These are phyloP conservation scores for Enteromius viviparus DNA, from an alignment of 2,797 vertebrate genomes.

Conservation along the genomic window DNA sequence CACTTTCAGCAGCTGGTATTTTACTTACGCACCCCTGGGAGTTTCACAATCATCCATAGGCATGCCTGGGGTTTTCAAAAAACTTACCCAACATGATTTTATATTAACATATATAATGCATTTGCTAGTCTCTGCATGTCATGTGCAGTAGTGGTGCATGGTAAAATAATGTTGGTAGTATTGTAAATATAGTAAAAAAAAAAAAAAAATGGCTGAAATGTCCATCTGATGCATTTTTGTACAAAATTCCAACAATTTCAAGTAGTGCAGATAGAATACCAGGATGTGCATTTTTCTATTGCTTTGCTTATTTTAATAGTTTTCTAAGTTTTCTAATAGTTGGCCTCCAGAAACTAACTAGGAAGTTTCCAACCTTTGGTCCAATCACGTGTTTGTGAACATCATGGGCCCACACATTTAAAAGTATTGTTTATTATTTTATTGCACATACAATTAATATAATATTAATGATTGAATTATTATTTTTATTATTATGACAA, in stretches of 20 bases:
- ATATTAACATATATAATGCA: slow-evolving; percentile 22
- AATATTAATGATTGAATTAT: neutral
- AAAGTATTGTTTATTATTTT: neutral
- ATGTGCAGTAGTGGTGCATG: neutral
- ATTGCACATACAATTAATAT: neutral
- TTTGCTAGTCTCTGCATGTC: slow-evolving; percentile 15
- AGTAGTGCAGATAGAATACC: neutral
- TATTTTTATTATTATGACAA: neutral
- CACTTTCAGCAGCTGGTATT: slow-evolving; percentile 63
- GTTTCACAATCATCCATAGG: slow-evolving; percentile 72
- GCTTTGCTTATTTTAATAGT: neutral
- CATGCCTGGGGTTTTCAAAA: slow-evolving; percentile 61
- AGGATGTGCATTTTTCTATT: neutral
- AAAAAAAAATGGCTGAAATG: neutral
- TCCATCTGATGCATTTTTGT: neutral
- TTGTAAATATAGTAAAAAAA: neutral
- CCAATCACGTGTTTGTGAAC: no score
- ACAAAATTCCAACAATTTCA: neutral
- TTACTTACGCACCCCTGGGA: slow-evolving; percentile 62
- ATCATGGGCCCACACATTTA: neutral
- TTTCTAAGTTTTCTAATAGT: no score
- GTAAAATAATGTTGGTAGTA: neutral
- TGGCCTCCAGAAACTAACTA: neutral
- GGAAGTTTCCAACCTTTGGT: neutral
- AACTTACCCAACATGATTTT: slow-evolving; percentile 38